These are phyloP conservation scores for Corythornis cristatus DNA, from an alignment of 2,113 vertebrate species.

Conservation along the genomic window DNA sequence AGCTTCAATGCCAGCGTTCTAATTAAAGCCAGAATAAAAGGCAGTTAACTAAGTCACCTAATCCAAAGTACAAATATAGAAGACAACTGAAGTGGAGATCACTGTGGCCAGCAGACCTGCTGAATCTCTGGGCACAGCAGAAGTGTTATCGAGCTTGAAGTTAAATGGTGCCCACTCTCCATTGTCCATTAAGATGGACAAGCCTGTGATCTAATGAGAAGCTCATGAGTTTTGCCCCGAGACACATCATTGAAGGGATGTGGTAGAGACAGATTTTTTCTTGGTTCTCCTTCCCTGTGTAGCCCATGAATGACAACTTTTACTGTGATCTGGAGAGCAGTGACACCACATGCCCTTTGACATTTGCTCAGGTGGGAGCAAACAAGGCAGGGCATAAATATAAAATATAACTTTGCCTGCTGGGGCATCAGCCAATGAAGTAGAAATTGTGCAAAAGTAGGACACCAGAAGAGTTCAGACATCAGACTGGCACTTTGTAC, in stretches of 20 bases:
- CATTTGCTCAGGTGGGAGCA: neutral
- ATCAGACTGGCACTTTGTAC: neutral
- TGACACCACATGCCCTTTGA: neutral
- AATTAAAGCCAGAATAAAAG: conserved; percentile 14
- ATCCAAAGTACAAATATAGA: neutral
- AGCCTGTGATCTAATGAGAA: neutral
- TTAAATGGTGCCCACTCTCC: neutral
- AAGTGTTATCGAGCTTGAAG: neutral
- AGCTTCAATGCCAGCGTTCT: neutral
- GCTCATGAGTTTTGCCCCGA: neutral
- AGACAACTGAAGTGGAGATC: neutral
- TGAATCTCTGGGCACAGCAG: neutral
- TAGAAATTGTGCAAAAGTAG: neutral
- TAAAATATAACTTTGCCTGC: neutral
- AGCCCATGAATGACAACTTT: neutral
- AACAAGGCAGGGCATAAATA: neutral
- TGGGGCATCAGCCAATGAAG: neutral
- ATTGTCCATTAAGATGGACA: neutral
- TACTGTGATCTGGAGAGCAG: neutral
- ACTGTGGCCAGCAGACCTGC: neutral
- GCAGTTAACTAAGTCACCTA: neutral
- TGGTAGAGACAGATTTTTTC: neutral
- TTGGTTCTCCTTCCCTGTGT: neutral
- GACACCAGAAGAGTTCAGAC: neutral
- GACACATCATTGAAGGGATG: neutral